Base-by-base conservation (phyloP, 2,113 vertebrate genomes). In the Chaetodon auriga region DNA sequence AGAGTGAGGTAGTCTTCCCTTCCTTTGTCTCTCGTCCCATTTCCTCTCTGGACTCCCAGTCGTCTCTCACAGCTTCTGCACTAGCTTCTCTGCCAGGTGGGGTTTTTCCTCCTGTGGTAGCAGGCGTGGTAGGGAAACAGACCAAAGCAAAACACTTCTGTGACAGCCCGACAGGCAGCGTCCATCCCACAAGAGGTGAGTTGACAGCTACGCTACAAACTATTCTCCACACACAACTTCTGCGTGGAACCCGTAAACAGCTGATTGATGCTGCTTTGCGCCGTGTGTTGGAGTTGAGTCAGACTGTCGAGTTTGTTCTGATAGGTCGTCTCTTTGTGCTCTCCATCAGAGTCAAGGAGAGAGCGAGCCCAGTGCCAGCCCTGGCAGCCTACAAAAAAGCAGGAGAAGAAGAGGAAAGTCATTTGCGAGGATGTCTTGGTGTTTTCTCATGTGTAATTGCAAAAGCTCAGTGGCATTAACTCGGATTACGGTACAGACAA, bases 1-100 rank as follows among this genome's bases (percentile, higher is more conserved):
- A 79, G 81, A 83, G 87, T 70, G 88, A 91, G 80, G 70, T 85
- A 81, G 81, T 88, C 75, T 80, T 90, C 83, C 88, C 71, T 80
- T 82, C 70, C 83, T 80, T 54, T 75, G 83, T 81, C 60, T 84
- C 82, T 60, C 5, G 68, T 84, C 72, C 78, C 83, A 74, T 82
- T 85, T 82, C 78, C 41, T 91, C 81, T 80, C 55, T 63, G 80
- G 89, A 82, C 89, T 74, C 69, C 66, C 76, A 60, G 73, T 78
- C 53, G 74, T 82, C 54, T 82, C 57, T 82, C 53, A 36, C 71
- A 83, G 82, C 81, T 69, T 72, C 82, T 15, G 9, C 18, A 19
- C 51, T 2, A 64, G 84, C 64, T 41, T n/a, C 21, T 81, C 66
- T 51, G 68, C 55, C 54, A 84, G 78, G 78, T 90, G 61, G 61